Evolutionary conservation across 2,888 invertebrate genomes (phyloP), one percentile per base, ranked within the genome.

Genomic region (Parochlus steinenii): DNA sequence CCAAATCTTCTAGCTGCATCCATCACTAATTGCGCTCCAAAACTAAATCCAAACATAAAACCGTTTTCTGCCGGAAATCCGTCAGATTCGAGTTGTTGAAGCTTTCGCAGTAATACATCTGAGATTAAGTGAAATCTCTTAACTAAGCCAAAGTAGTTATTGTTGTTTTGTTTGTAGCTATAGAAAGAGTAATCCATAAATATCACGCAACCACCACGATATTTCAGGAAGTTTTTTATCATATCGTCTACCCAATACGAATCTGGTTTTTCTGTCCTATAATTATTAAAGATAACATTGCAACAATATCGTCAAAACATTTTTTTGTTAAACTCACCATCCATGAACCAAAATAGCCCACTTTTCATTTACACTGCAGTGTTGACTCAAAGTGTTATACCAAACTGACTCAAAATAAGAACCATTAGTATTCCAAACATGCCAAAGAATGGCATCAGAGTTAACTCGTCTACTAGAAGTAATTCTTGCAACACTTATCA

Each of bases 201-300:
- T 14, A 56, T 46, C 3, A 58, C 48, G 28, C 58, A 56, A 3
- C 56, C 57, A 3, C 50, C 52, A 2, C 56, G 51, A 38, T 52
- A 48, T 32, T 41, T 47, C 6, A 6, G 15, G 5, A 36, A 15
- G 19, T 36, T 36, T 10, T 17, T 12, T 22, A 30, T 16, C 10
- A 36, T 20, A 8, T 30, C 30, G 4, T 22, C 10, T 5, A 54
- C 44, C 56, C 56, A 56, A 11, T 51, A n/a, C n/a, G n/a, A n/a
- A n/a, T n/a, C n/a, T n/a, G n/a, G n/a, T n/a, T n/a, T n/a, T n/a
- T n/a, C n/a, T n/a, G n/a, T n/a, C n/a, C n/a, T n/a, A n/a, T n/a
- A n/a, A n/a, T n/a, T n/a, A n/a, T n/a, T n/a, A n/a, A n/a, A n/a
- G n/a, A n/a, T n/a, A n/a, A n/a, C n/a, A n/a, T n/a, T n/a, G n/a